Evolutionary conservation across 2,888 invertebrate genomes (phyloP), one percentile per base, ranked within the genome.

Genomic region (Xanthostigma xanthostigma): DNA sequence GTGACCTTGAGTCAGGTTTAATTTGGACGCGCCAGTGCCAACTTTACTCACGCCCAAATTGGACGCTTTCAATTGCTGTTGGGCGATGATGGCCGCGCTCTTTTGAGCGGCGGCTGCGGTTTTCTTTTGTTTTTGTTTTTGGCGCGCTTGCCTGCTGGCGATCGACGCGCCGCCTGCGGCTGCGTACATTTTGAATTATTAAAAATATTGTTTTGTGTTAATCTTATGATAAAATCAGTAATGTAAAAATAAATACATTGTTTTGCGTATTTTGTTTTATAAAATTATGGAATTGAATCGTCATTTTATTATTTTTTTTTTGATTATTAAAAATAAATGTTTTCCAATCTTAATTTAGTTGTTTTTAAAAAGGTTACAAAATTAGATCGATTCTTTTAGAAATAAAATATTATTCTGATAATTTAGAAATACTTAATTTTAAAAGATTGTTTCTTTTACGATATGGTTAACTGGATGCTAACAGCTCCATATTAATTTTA

Each of bases 81-180:
- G 65, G 65, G 63, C 60, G 47, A 62, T 58, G 44, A 60, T 64
- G 52, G 60, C 60, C 44, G 61, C 59, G 55, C 60, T 58, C 55
- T 62, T 50, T 57, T 62, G 59, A 63, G 72, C 70, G 65, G 70
- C 59, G 64, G 69, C 66, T 71, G 75, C 60, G 74, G 72, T 71
- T 59, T 68, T 68, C 55, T 64, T 66, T 56, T 68, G 67, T 45
- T 71, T 68, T 61, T 74, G 73, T 46, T 72, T 69, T 62, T 75
- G 73, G 51, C 78, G 71, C 57, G 83, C 84, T 71, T 84, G 83
- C 63, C 87, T 80, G 71, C 84, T 85, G 66, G 88, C 87, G 70
- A 88, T 75, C 64, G 85, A 85, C 63, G 87, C 86, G 68, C 87
- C 88, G 66, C 88, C 88, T 65, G 88, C 88, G 65, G 88, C 88